A percentile compares a stretch with the other conserved stretches of the same genome.
Evolutionary conservation across 2,797 vertebrate species (phyloP).

Genomic region (Pantherophis alleghaniensis): DNA sequence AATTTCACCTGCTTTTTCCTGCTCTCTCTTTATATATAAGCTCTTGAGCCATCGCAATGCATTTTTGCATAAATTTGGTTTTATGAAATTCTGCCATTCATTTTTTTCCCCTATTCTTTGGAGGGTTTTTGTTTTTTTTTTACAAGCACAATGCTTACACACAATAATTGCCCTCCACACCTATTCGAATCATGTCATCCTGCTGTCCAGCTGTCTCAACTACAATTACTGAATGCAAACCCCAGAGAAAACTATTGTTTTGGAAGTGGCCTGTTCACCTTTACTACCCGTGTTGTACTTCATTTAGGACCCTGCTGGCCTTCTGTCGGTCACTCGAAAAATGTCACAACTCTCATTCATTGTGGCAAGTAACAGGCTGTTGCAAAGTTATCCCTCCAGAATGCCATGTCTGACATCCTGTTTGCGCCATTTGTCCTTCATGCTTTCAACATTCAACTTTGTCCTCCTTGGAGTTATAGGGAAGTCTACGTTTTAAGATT

Average conservation of each 20-base stretch:
- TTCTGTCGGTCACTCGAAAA: conserved; percentile 78
- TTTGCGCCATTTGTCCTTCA: conserved; percentile 9
- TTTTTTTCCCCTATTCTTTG: conserved; percentile 6
- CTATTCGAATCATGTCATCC: conserved; percentile 73
- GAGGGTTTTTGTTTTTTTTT: conserved; percentile 8
- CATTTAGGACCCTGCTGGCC: conserved; percentile 73
- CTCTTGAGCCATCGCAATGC: conserved; percentile 51
- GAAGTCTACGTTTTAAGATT: background rate
- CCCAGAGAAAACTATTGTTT: conserved; percentile 64
- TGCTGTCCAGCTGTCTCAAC: conserved; percentile 71
- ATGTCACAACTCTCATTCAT: conserved; percentile 75
- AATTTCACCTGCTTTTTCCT: conserved; percentile 43
- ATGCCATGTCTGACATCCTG: conserved; percentile 11
- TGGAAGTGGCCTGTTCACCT: conserved; percentile 71
- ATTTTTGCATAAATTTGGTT: conserved; percentile 57
- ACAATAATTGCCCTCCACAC: conserved; percentile 51
- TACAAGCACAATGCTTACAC: conserved; percentile 54
- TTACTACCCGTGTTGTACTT: conserved; percentile 76
- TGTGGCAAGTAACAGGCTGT: conserved; percentile 55
- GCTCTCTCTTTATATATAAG: conserved; percentile 22
- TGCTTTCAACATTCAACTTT: background rate
- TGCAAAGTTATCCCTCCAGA: conserved; percentile 17
- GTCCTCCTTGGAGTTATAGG: background rate
- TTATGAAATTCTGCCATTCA: conserved; percentile 67
- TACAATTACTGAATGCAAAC: conserved; percentile 68